phyloP scores from a whole-genome alignment of 2,113 vertebrate species.

The Sigmodon hispidus region DNA sequence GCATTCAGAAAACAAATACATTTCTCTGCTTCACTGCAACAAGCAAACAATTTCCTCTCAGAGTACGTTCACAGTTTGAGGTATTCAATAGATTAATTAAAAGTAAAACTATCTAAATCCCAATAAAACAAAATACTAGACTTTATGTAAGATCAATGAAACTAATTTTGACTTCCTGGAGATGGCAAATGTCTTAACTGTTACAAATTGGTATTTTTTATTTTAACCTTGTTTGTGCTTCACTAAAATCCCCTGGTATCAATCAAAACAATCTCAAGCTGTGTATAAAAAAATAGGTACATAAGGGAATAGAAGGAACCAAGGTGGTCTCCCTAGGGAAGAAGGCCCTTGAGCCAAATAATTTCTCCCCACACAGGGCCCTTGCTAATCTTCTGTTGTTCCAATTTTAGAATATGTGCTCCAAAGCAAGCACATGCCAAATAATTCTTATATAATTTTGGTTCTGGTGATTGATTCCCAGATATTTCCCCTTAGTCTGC shows the following conservation, averaged over 20 bases:
- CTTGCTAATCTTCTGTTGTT: too few relatives aligned
- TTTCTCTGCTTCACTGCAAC: neutral
- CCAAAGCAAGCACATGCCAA: too few relatives aligned
- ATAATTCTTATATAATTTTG: neutral
- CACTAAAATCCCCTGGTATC: neutral
- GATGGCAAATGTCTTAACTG: neutral
- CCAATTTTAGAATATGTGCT: too few relatives aligned
- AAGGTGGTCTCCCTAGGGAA: neutral
- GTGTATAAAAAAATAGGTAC: neutral
- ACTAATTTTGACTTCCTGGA: neutral
- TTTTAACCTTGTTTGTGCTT: conserved; percentile 38
- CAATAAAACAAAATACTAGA: neutral
- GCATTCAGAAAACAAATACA: conserved; percentile 7
- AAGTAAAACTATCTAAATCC: conserved; percentile 25
- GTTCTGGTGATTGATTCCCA: neutral
- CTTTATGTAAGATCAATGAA: neutral
- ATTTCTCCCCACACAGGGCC: too few relatives aligned
- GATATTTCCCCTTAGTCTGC: neutral
- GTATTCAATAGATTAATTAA: conserved; percentile 32
- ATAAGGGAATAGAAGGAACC: neutral
- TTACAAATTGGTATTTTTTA: conserved; percentile 15
- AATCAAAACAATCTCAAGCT: neutral
- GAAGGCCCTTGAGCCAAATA: neutral
- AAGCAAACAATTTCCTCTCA: neutral
- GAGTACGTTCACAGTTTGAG: neutral